phyloP scores from a whole-genome alignment of 1,140 invertebrate species.

The Eurosta solidaginis region DNA sequence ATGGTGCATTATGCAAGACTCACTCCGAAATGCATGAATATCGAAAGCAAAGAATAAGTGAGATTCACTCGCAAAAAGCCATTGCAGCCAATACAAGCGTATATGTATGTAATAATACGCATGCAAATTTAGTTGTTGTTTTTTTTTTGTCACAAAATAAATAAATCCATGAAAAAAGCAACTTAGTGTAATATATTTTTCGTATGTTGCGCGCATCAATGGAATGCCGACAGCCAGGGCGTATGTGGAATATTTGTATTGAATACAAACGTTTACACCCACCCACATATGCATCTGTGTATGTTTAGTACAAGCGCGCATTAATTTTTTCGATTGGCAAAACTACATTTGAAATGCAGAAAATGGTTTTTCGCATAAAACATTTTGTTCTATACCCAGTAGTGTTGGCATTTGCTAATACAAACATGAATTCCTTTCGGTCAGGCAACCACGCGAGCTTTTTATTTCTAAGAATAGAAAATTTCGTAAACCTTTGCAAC shows the following conservation, averaged over 20 bases:
- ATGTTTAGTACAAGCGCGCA: background rate
- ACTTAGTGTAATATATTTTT: background rate
- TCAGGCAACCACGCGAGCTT: no score
- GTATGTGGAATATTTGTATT: constrained; percentile 2
- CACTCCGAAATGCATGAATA: constrained; percentile 11
- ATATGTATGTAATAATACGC: background rate
- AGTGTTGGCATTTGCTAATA: no score
- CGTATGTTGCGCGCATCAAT: background rate
- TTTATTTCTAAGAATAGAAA: no score
- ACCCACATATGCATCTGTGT: background rate
- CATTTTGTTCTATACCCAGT: no score
- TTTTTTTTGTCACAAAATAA: no score
- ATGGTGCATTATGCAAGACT: background rate
- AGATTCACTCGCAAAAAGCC: background rate
- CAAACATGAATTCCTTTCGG: no score
- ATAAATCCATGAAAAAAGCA: background rate
- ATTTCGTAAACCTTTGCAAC: no score
- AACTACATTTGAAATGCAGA: background rate
- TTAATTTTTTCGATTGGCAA: background rate
- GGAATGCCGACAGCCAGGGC: background rate
- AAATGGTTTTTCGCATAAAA: no score
- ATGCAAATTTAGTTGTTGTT: no score
- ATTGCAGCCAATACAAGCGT: background rate
- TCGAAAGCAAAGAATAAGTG: no score
- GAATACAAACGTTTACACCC: no score